A percentile compares a stretch with the other conserved stretches of the same genome.
phyloP scores from a whole-genome alignment of 2,888 invertebrate genomes.

The Opisthograptis luteolata region DNA sequence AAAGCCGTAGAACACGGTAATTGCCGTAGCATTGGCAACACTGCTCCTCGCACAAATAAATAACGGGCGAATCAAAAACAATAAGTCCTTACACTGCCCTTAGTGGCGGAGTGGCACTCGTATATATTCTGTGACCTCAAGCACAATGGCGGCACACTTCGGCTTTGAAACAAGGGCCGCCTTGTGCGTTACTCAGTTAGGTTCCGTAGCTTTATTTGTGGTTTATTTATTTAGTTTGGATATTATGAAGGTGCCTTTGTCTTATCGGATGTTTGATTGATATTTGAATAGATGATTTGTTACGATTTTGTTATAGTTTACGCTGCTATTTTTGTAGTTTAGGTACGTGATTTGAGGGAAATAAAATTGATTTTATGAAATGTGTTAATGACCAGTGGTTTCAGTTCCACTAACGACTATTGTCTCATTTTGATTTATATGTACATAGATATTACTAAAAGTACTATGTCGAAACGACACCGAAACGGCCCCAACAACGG shows the following conservation, averaged over 20 bases:
- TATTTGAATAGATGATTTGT: not conserved
- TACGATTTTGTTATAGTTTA: not conserved
- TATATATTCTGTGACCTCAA: not conserved
- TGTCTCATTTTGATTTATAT: too few relatives aligned
- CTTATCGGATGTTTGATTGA: not conserved
- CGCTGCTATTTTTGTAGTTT: too few relatives aligned
- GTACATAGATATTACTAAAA: too few relatives aligned
- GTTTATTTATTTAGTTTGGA: constrained; percentile 15
- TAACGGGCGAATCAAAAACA: constrained; percentile 49
- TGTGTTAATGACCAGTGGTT: too few relatives aligned
- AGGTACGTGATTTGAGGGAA: too few relatives aligned
- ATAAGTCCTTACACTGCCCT: constrained; percentile 47
- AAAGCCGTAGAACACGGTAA: too few relatives aligned
- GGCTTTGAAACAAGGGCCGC: constrained; percentile 22
- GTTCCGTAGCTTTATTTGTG: constrained; percentile 50
- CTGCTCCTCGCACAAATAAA: constrained; percentile 32
- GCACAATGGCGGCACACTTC: constrained; percentile 61
- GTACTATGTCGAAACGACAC: too few relatives aligned
- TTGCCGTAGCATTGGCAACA: too few relatives aligned
- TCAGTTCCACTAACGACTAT: too few relatives aligned
- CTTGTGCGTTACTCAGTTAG: constrained; percentile 43
- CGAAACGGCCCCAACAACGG: too few relatives aligned
- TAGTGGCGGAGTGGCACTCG: not conserved
- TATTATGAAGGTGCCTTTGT: constrained; percentile 16
- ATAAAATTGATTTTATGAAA: too few relatives aligned